Base-by-base conservation (phyloP, 2,888 invertebrate genomes). In the Ischnura elegans region DNA sequence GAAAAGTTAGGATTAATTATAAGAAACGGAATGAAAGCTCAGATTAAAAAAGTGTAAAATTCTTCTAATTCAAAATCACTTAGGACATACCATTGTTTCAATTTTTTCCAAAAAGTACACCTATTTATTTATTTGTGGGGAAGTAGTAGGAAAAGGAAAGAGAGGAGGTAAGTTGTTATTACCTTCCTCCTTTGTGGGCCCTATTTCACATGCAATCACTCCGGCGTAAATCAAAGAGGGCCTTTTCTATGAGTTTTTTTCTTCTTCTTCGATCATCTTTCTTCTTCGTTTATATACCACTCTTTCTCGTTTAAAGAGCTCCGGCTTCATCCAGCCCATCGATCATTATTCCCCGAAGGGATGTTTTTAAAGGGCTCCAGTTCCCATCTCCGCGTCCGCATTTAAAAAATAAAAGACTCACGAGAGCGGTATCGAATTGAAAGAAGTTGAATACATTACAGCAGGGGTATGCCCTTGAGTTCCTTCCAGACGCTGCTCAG, bases 121-220 rank as follows among this genome's bases (percentile, higher is more conserved):
- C n/a, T n/a, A n/a, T n/a, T n/a, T n/a, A n/a, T n/a, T n/a, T n/a
- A n/a, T n/a, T 16, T 25, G 61, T 61, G 61, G n/a, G n/a, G 25
- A n/a, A 25, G 61, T 21, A 16, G 2, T 61, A 25, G 21, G 21
- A 25, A 25, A 5, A 76, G 36, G 36, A 13, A 13, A 3, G 16
- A 36, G 3, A 36, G 16, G 76, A 76, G 36, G 36, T 36, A 76
- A 36, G 16, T n/a, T n/a, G n/a, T n/a, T n/a, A n/a, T n/a, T 76
- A 25, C 16, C 76, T 76, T 76, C 36, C 76, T 36, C 76, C 76
- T n/a, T n/a, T n/a, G n/a, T n/a, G 16, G 36, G 36, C 76, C 61
- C 76, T 76, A 76, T 76, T 76, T 76, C 76, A 76, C 76, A 36
- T 76, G 76, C 76, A 76, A 76, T 76, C 76, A 76, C 76, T 76